Evolutionary conservation across 2,113 vertebrate genomes (phyloP).

Genomic region (Hyperoodon ampullatus): DNA sequence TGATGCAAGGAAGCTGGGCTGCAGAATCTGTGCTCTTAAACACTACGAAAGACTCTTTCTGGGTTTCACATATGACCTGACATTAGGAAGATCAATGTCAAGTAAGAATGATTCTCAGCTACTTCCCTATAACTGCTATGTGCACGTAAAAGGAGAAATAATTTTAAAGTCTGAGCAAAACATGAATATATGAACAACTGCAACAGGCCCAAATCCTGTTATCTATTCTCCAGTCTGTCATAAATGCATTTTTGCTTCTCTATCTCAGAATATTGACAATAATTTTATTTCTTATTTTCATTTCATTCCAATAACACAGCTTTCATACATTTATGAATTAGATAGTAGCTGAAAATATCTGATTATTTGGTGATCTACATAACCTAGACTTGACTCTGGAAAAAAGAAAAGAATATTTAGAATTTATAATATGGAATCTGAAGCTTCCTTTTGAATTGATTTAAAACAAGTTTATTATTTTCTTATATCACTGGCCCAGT

Average conservation of each 20-base stretch:
- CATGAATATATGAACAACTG: neutral
- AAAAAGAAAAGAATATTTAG: neutral
- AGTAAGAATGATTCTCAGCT: neutral
- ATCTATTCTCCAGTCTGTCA: neutral
- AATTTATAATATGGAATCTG: neutral
- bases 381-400: neutral
- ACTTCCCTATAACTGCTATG: neutral
- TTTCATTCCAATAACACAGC: neutral
- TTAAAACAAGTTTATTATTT: conserved; percentile 4
- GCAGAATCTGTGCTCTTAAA: neutral
- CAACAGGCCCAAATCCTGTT: neutral
- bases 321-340: neutral
- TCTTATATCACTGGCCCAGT: neutral
- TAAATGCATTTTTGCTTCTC: neutral
- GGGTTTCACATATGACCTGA: neutral
- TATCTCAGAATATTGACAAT: neutral
- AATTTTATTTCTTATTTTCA: neutral
- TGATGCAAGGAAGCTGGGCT: neutral
- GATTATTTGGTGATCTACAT: neutral
- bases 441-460: neutral
- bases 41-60: neutral
- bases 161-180: conserved; percentile 9
- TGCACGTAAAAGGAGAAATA: neutral
- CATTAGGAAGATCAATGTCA: neutral
- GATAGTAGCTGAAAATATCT: neutral